These are phyloP conservation scores for Catharus ustulatus DNA, from an alignment of 2,797 vertebrate species.

Conservation along the genomic window DNA sequence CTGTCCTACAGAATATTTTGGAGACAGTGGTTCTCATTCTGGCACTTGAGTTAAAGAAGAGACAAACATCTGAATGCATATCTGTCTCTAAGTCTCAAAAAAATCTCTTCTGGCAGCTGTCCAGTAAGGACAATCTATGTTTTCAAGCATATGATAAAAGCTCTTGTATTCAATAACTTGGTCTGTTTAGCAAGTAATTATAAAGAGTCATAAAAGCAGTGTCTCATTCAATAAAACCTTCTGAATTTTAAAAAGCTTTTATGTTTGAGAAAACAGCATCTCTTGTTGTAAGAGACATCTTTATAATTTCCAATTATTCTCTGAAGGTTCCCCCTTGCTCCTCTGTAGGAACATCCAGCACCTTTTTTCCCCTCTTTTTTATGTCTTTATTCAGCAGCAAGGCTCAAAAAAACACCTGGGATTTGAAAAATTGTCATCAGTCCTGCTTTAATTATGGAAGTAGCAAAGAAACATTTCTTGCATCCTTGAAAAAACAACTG, in stretches of 20 bases:
- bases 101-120: neutral
- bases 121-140: neutral
- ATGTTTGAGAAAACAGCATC: neutral
- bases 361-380: accelerated
- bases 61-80: neutral
- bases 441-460: neutral
- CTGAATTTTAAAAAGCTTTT: neutral
- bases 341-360: neutral
- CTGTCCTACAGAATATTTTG: neutral
- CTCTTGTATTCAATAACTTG: neutral
- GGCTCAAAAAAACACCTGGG: neutral
- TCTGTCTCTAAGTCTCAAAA: neutral
- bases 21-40: neutral
- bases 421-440: neutral
- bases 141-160: slow-evolving; percentile 7
- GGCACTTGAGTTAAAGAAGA: neutral
- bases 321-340: neutral
- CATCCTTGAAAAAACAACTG: neutral
- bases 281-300: neutral
- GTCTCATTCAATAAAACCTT: neutral
- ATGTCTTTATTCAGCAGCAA: neutral
- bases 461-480: neutral
- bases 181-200: neutral
- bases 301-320: neutral
- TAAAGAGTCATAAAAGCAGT: neutral